Base-by-base conservation (phyloP, 2,113 vertebrate genomes). In the Clarias batrachus region DNA sequence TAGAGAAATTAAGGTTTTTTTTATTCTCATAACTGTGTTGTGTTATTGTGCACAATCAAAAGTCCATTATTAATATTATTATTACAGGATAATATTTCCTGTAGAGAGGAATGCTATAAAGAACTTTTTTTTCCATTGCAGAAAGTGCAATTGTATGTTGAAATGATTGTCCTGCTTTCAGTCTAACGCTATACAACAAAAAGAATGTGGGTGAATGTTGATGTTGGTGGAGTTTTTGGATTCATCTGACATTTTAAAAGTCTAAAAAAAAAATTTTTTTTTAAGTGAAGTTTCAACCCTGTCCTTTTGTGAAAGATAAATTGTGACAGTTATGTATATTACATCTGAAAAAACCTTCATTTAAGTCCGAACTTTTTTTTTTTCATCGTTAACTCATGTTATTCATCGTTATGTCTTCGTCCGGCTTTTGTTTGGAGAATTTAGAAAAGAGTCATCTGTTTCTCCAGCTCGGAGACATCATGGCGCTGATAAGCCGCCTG, bases 211-310 rank as follows among this genome's bases (percentile, higher is more conserved):
- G 59, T 79, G n/a, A 16, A 60, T 80, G 27, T 59, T 59, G 78
- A 80, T 77, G 74, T 77, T 57, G 54, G 14, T 57, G 48, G 76
- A 78, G 52, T 27, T 78, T 74, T 78, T 27, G 37, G 37, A 74
- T 9, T n/a, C 23, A 25, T 19, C 27, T 33, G 12, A 23, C 11
- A 52, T 54, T 14, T 52, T 10, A 25, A 70, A 70, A 3, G 2
- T 33, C 48, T 12, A 74, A 74, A 41, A 37, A 54, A 2, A n/a
- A 4, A 27, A 5, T n/a, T n/a, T n/a, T n/a, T n/a, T n/a, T n/a
- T n/a, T 2, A 17, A 16, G 52, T 8, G 13, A 27, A 59, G 16
- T 21, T 30, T 12, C 11, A 54, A 33, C n/a, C 7, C 52, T 79
- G 23, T 19, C 25, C 52, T 56, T 56, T n/a, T 2, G 0, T n/a